Evolutionary conservation across 2,888 invertebrate genomes (phyloP).

Genomic region (Athrips mouffetella): DNA sequence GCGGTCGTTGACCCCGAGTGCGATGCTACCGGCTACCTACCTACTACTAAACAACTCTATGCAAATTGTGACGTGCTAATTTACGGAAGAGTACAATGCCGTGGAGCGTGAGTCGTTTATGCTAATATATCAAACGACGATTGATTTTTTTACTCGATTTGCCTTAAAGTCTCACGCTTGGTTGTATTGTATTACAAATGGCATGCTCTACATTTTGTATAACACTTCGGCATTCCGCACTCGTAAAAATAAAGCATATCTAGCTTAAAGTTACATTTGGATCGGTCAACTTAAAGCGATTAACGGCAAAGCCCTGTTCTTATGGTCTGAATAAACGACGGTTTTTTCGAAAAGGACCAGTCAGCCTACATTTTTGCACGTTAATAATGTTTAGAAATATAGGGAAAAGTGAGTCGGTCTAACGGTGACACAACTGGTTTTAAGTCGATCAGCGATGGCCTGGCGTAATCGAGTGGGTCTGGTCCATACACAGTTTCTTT

Average conservation of each 20-base stretch:
- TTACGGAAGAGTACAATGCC: constrained; percentile 44
- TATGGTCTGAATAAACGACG: too few species aligned
- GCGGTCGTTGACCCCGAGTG: constrained; percentile 58
- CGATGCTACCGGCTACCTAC: constrained; percentile 34
- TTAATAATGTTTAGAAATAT: constrained; percentile 4
- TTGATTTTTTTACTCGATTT: too few species aligned
- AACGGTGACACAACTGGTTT: constrained; percentile 16
- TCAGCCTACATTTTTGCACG: constrained; percentile 10
- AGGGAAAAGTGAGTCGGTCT: constrained; percentile 6
- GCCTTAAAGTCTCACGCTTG: too few species aligned
- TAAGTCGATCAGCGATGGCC: constrained; percentile 7
- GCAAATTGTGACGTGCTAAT: constrained; percentile 55
- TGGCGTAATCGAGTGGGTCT: background rate
- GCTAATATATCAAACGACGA: background rate
- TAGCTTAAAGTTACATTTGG: too few species aligned
- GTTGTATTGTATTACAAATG: too few species aligned
- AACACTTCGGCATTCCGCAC: too few species aligned
- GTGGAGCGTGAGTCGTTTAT: constrained; percentile 15
- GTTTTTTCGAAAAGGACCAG: background rate
- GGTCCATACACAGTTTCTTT: background rate
- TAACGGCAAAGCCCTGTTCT: background rate
- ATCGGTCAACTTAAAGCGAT: background rate
- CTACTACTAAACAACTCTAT: constrained; percentile 31
- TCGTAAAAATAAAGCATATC: too few species aligned
- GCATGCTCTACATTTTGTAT: too few species aligned